Percentiles rank a stretch among this genome's conserved stretches.
Conservation (phyloP, 2,113 vertebrate genomes). For the Mugil cephalus region DNA sequence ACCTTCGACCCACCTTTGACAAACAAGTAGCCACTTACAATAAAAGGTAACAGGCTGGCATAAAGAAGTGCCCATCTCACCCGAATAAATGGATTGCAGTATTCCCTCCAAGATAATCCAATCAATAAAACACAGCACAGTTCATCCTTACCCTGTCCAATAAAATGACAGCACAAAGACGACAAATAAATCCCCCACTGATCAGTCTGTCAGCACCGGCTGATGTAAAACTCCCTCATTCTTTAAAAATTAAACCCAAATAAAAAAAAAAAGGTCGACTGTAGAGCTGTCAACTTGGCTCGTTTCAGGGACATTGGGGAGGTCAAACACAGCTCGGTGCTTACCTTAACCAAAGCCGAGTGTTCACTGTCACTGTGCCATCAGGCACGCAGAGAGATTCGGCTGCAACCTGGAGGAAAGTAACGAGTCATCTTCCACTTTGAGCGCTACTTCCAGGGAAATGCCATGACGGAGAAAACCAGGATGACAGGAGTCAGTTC, state of each 20-base stretch:
- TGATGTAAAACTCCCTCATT: constrained; percentile 10
- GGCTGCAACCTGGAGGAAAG: constrained; percentile 33
- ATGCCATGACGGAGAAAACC: constrained; percentile 43
- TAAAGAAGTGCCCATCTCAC: constrained; percentile 3
- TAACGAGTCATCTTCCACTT: constrained; percentile 60
- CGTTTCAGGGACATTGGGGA: background rate
- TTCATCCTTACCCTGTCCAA: background rate
- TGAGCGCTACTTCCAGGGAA: constrained; percentile 55
- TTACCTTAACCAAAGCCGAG: constrained; percentile 67
- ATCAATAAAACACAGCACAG: background rate
- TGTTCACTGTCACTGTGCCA: constrained; percentile 52
- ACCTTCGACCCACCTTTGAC: too few species aligned
- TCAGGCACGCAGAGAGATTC: constrained; percentile 40
- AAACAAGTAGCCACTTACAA: too few species aligned
- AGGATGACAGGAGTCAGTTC: constrained; percentile 31
- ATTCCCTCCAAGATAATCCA: constrained; percentile 4
- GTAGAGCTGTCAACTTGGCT: background rate
- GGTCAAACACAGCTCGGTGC: constrained; percentile 26
- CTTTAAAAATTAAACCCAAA: constrained; percentile 49
- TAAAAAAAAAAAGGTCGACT: constrained; percentile 15
- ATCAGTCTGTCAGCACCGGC: background rate
- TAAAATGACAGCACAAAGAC: background rate
- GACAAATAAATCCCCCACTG: background rate
- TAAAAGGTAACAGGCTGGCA: background rate
- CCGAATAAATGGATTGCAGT: background rate